Evolutionary conservation across 2,888 invertebrate species (phyloP).

Genomic region (Liodrosophila aerea): DNA sequence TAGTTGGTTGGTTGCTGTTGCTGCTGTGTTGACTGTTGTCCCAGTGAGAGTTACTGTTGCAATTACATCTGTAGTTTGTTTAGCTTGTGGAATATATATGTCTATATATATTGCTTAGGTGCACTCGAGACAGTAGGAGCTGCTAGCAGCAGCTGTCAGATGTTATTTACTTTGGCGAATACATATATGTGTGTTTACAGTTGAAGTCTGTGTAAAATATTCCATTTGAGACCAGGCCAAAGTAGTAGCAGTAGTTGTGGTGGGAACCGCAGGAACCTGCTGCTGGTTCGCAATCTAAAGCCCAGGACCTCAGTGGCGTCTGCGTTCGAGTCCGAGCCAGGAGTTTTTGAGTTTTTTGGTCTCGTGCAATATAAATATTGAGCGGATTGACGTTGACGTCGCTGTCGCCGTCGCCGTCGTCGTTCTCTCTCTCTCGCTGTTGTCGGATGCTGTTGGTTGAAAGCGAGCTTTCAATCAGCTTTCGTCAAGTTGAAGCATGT

Average conservation of each 20-base stretch:
- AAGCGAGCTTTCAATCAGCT: slow-evolving; percentile 69
- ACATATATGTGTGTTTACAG: no score
- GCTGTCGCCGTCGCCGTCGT: slow-evolving; percentile 16
- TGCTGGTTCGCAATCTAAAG: slow-evolving; percentile 41
- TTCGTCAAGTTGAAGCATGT: slow-evolving; percentile 66
- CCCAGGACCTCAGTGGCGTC: slow-evolving; percentile 44
- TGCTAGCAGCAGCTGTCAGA: slow-evolving; percentile 70
- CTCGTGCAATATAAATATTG: slow-evolving; percentile 67
- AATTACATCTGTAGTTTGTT: slow-evolving; percentile 37
- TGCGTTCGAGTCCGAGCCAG: slow-evolving; percentile 41
- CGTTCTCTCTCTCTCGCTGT: slow-evolving; percentile 14
- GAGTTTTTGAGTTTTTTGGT: slow-evolving; percentile 34
- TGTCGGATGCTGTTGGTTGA: slow-evolving; percentile 62
- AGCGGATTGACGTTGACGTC: slow-evolving; percentile 67
- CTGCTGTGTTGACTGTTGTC: slow-evolving; percentile 35
- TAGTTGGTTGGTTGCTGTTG: slow-evolving; percentile 29
- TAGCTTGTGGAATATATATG: slow-evolving; percentile 34
- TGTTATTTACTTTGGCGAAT: slow-evolving; percentile 74
- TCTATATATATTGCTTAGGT: slow-evolving; percentile 45
- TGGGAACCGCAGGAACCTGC: no score
- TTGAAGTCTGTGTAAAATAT: no score
- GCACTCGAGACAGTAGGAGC: slow-evolving; percentile 25
- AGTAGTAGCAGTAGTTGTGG: no score
- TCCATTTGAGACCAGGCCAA: slow-evolving; percentile 23
- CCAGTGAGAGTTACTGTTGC: slow-evolving; percentile 11